Conservation (phyloP, 2,113 vertebrate genomes). For the Chaenocephalus aceratus region DNA sequence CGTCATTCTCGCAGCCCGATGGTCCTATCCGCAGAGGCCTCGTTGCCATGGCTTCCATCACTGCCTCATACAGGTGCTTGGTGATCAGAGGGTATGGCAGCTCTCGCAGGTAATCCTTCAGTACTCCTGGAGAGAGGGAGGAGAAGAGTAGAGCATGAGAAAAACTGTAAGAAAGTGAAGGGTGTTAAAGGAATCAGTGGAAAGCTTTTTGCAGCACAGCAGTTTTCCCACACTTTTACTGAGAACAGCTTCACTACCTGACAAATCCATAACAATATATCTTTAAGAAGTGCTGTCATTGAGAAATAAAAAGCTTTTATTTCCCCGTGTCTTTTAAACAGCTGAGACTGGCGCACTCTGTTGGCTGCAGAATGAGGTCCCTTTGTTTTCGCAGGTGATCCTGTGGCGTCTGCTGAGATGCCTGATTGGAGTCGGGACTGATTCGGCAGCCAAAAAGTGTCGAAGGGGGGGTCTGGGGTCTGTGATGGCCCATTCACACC, state of each 20-base stretch:
- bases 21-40: conserved; percentile 91
- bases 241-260: conserved; percentile 31
- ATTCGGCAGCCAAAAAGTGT: conserved; percentile 27
- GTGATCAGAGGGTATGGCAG: conserved; percentile 95
- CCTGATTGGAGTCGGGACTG: conserved; percentile 44
- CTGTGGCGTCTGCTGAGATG: conserved; percentile 40
- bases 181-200: background rate
- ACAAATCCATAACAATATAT: conserved; percentile 41
- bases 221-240: background rate
- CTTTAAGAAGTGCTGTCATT: conserved; percentile 15
- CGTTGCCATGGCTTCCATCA: conserved; percentile 90
- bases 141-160: background rate
- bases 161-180: background rate
- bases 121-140: conserved; percentile 84
- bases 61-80: conserved; percentile 93
- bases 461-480: conserved; percentile 9
- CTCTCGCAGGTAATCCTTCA: conserved; percentile 98
- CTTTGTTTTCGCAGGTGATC: conserved; percentile 38
- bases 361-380: conserved; percentile 36
- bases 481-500: conserved; percentile 54
- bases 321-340: conserved; percentile 5
- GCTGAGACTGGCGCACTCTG: conserved; percentile 22
- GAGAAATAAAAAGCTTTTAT: conserved; percentile 45
- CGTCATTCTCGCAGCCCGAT: conserved; percentile 90
- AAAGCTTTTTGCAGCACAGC: background rate